These are phyloP conservation scores for Sphinx pinastri DNA, from an alignment of 2,888 invertebrate species.

Conservation along the genomic window DNA sequence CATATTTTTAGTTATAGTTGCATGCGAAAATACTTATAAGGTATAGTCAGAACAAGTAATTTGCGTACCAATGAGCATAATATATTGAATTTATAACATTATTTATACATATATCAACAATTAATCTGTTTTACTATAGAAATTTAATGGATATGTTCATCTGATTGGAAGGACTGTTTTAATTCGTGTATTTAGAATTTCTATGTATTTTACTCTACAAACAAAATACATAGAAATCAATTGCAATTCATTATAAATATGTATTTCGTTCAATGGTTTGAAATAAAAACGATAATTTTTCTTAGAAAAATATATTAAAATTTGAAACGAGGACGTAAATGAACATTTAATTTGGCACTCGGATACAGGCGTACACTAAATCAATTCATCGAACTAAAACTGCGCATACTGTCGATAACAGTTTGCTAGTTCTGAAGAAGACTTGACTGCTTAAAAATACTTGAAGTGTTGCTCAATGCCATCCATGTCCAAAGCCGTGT, in stretches of 20 bases:
- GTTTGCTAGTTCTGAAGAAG: background rate
- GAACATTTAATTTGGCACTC: slow-evolving; percentile 10
- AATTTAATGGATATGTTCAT: too few relatives aligned
- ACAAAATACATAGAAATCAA: too few relatives aligned
- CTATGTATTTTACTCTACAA: too few relatives aligned
- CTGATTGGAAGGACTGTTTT: too few relatives aligned
- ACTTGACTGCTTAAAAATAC: background rate
- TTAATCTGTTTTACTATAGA: too few relatives aligned
- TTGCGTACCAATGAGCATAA: too few relatives aligned
- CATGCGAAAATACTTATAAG: too few relatives aligned
- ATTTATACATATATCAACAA: too few relatives aligned
- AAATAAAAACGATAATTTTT: background rate
- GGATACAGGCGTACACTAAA: slow-evolving; percentile 14
- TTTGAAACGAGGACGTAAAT: slow-evolving; percentile 1
- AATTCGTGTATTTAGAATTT: too few relatives aligned
- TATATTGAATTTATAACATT: too few relatives aligned
- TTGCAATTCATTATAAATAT: background rate
- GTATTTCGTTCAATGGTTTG: background rate
- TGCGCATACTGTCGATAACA: background rate
- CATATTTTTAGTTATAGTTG: too few relatives aligned
- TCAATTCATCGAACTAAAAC: background rate
- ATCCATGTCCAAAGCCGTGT: slow-evolving; percentile 59
- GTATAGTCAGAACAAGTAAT: too few relatives aligned
- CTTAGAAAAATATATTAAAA: slow-evolving; percentile 18
- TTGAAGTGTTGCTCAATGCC: slow-evolving; percentile 51